Percentiles rank a stretch among this genome's conserved stretches.
phyloP scores from a whole-genome alignment of 92 coral and sea anemone genomes.

The Micromussa lordhowensis region DNA sequence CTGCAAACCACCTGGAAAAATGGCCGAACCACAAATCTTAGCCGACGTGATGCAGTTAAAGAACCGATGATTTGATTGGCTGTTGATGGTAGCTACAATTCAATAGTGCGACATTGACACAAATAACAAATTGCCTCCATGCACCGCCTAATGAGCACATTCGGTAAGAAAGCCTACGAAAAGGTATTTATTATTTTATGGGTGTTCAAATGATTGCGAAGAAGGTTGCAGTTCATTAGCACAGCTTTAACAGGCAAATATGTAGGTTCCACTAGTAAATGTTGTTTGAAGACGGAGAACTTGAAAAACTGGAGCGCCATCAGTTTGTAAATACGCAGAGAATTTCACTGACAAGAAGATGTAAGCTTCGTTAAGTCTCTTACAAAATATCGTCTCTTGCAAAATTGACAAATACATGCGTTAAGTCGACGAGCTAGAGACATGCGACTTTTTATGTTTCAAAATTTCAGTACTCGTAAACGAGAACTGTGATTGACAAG shows the following conservation, averaged over 20 bases:
- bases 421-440: neutral
- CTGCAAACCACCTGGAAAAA: neutral
- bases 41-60: too few species aligned
- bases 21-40: too few species aligned
- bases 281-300: too few species aligned
- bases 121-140: too few species aligned
- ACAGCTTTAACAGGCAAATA: too few species aligned
- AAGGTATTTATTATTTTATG: too few species aligned
- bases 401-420: neutral
- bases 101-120: too few species aligned
- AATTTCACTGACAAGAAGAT: neutral
- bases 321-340: neutral
- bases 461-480: conserved; percentile 93
- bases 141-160: neutral
- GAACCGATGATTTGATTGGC: too few species aligned
- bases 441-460: conserved; percentile 84
- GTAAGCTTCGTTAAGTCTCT: neutral
- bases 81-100: too few species aligned
- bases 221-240: neutral
- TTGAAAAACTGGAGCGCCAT: neutral
- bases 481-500: conserved; percentile 74
- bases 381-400: neutral
- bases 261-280: too few species aligned
- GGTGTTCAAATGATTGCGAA: too few species aligned
- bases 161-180: too few species aligned